Evolutionary conservation across 2,797 vertebrate genomes (phyloP).

Genomic region (Hafferia zeledoni): DNA sequence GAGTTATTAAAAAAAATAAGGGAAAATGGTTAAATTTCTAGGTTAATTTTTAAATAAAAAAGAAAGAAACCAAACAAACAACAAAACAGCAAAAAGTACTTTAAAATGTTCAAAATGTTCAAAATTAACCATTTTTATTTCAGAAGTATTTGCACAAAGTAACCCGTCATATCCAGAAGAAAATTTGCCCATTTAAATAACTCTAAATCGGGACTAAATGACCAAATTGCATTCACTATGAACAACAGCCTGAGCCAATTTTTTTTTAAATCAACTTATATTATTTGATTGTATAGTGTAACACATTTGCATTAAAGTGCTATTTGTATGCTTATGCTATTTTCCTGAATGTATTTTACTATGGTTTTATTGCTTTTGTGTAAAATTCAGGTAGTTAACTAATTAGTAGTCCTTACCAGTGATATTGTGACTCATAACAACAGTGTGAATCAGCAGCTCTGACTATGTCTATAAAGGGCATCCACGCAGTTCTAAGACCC

Average conservation of each 20-base stretch:
- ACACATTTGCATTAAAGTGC: background rate
- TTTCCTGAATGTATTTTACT: background rate
- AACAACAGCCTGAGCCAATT: rapidly evolving
- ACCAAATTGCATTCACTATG: background rate
- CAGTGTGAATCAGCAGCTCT: constrained; percentile 43
- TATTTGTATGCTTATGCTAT: background rate
- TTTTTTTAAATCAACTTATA: background rate
- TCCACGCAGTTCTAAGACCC: background rate
- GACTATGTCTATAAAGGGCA: constrained; percentile 18
- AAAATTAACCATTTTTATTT: background rate
- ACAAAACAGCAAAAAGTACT: background rate
- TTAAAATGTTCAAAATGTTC: background rate
- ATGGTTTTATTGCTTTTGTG: background rate
- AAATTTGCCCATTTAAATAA: background rate
- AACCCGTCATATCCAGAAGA: background rate
- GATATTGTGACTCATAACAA: constrained; percentile 32
- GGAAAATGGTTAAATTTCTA: background rate
- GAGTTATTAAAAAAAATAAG: background rate
- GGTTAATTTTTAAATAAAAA: background rate
- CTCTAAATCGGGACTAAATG: background rate
- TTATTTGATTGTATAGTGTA: background rate
- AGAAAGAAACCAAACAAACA: rapidly evolving
- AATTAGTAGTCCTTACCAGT: constrained; percentile 6
- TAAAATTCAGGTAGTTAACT: constrained; percentile 9
- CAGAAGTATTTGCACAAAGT: background rate